Evolutionary conservation across 1,140 invertebrate genomes (phyloP).

Genomic region (Zaprionus ornatus): DNA sequence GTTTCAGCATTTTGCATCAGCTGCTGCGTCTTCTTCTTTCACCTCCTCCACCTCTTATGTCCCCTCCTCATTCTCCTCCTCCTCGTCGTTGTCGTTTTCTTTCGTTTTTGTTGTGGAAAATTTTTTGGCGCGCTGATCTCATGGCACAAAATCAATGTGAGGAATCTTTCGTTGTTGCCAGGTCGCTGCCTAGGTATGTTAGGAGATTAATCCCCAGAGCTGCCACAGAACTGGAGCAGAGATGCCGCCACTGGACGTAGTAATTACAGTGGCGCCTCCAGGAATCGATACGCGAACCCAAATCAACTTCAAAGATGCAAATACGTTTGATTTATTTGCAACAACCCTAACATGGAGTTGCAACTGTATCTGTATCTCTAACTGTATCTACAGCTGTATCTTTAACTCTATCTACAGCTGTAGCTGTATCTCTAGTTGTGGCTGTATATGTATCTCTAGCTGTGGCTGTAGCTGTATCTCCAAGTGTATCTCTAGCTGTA

Average conservation of each 20-base stretch:
- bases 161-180: constrained; percentile 33
- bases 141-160: background rate
- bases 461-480: background rate
- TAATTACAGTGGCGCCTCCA: constrained; percentile 11
- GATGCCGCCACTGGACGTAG: background rate
- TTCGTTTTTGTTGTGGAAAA: constrained; percentile 59
- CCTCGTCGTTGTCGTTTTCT: constrained; percentile 8
- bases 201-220: background rate
- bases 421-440: background rate
- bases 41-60: background rate
- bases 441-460: background rate
- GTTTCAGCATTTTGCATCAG: background rate
- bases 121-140: constrained; percentile 60
- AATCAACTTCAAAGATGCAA: background rate
- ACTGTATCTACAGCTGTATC: background rate
- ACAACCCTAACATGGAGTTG: background rate
- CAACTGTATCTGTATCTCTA: background rate
- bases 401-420: background rate
- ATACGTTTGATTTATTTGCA: background rate
- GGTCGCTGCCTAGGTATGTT: constrained; percentile 11
- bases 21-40: background rate
- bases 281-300: background rate
- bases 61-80: no score
- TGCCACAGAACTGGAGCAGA: background rate
- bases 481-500: constrained; percentile 3